Base-by-base conservation (phyloP, 2,888 invertebrate species). In the Nomada goodeniana region DNA sequence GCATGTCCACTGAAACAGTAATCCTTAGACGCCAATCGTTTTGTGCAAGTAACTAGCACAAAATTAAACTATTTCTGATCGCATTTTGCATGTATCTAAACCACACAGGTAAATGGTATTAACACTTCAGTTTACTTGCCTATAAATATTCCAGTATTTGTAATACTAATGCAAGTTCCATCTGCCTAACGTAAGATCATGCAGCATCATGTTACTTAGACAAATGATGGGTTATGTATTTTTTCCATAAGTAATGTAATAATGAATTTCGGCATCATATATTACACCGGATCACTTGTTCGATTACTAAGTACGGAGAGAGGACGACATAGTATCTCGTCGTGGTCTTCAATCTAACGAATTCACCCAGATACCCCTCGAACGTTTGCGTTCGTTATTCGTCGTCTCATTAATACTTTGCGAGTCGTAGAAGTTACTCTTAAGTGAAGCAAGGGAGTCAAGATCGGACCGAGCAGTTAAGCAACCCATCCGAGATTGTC, bases 361-460 rank as follows among this genome's bases (percentile, higher is more conserved):
- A 42, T 57, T 69, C 68, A 72, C 29, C 59, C 20, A 57, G 67
- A 63, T 78, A 63, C 50, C 68, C 26, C 47, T 70, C 36, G 76
- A 65, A 53, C 18, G 26, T 71, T 36, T 20, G 61, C 36, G 60
- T 76, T 67, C 82, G 68, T 80, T 76, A 80, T 57, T 67, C 29
- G 23, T 13, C 55, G 36, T 63, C 71, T 71, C 63, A 67, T 82
- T 80, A 80, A 71, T 80, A 59, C 70, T 67, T 71, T 13, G 44
- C 57, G 63, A 71, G 50, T 64, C 36, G 52, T 18, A 53, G 72
- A 72, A 71, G 67, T 81, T 74, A 53, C 59, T 29, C 23, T 68
- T 72, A 71, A 82, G 75, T 61, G 59, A 67, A 75, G 60, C 50
- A 50, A 71, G 68, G 23, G 47, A 77, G 76, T 81, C 76, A 59